Conservation (phyloP, 1,140 invertebrate genomes). For the Frieseomelitta varia region DNA sequence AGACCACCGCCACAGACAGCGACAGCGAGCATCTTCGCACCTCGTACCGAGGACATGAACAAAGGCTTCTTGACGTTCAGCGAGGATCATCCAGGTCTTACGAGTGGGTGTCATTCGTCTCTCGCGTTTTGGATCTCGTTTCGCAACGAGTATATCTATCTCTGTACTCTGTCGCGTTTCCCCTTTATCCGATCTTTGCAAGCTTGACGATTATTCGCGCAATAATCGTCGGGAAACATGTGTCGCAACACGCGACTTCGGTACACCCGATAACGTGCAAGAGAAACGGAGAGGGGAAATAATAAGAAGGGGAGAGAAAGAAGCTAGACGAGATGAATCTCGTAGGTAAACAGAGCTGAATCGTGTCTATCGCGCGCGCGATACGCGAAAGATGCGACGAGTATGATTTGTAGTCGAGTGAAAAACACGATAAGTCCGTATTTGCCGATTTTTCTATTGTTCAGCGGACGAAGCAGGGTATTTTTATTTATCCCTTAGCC, state of each 20-base stretch:
- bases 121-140: background rate
- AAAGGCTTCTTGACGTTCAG: constrained; percentile 94
- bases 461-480: no score
- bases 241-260: background rate
- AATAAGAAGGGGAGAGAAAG: background rate
- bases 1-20: constrained; percentile 84
- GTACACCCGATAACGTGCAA: background rate
- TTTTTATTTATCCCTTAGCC: no score
- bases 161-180: background rate
- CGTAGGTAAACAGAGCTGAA: background rate
- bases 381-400: background rate
- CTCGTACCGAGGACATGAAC: constrained; percentile 95
- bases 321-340: background rate
- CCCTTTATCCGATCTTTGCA: background rate
- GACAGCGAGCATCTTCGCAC: constrained; percentile 90
- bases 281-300: background rate
- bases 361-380: background rate
- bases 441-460: background rate
- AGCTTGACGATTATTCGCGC: no score
- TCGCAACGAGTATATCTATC: background rate
- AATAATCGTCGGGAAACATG: constrained; percentile 3
- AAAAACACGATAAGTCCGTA: background rate
- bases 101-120: constrained; percentile 86
- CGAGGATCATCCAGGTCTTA: constrained; percentile 91
- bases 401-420: background rate